These are phyloP conservation scores for Limnephilus lunatus DNA, from an alignment of 2,888 invertebrate species.

Conservation along the genomic window DNA sequence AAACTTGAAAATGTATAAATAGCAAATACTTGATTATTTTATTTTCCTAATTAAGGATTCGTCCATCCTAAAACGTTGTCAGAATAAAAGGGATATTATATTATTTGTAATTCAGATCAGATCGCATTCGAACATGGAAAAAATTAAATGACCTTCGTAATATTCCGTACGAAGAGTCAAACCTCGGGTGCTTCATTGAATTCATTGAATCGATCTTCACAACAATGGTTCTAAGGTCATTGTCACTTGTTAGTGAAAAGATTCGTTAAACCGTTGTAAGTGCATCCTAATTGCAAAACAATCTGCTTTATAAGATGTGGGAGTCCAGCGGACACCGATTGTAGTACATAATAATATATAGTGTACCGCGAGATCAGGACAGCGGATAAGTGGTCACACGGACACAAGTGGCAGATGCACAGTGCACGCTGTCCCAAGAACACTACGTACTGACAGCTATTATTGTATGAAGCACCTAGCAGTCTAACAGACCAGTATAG, in stretches of 20 bases:
- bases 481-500: neutral
- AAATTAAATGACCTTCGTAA: neutral
- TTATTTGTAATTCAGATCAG: neutral
- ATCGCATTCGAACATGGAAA: neutral
- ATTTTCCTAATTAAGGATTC: neutral
- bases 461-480: neutral
- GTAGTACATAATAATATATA: neutral
- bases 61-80: neutral
- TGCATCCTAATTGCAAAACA: constrained; percentile 6
- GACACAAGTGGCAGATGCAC: neutral
- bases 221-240: neutral
- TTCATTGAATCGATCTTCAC: neutral
- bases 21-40: neutral
- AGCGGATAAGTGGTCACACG: neutral
- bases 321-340: neutral
- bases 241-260: neutral
- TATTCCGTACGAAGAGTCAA: neutral
- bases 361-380: neutral
- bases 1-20: too few species aligned
- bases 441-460: neutral
- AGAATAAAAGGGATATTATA: neutral
- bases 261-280: neutral
- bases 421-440: neutral
- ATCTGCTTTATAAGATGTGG: constrained; percentile 15
- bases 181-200: neutral